Evolutionary conservation across 1,140 invertebrate species (phyloP).

Genomic region (Popillia japonica): DNA sequence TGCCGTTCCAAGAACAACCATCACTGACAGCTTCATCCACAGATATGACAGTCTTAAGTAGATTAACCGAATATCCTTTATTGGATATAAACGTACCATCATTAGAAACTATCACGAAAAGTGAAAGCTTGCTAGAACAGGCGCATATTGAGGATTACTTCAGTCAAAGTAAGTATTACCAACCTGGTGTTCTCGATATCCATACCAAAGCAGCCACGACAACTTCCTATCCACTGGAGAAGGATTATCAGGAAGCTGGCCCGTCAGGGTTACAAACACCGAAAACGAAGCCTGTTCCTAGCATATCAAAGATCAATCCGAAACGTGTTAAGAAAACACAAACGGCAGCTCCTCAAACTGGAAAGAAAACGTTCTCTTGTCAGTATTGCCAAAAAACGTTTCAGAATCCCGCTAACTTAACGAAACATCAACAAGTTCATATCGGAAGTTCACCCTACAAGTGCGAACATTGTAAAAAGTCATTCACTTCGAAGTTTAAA

Average conservation of each 20-base stretch:
- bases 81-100: constrained; percentile 36
- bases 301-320: constrained; percentile 40
- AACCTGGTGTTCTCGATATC: constrained; percentile 22
- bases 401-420: constrained; percentile 68
- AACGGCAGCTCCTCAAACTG: constrained; percentile 44
- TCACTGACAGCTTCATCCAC: constrained; percentile 39
- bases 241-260: constrained; percentile 52
- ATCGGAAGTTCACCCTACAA: constrained; percentile 74
- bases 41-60: constrained; percentile 51
- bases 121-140: constrained; percentile 48
- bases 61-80: constrained; percentile 42
- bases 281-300: constrained; percentile 47
- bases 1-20: constrained; percentile 37
- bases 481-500: constrained; percentile 76
- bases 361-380: constrained; percentile 62
- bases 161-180: constrained; percentile 52
- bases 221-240: constrained; percentile 8
- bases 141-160: constrained; percentile 52
- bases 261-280: constrained; percentile 57
- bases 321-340: constrained; percentile 43
- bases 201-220: background rate
- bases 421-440: constrained; percentile 70
- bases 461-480: constrained; percentile 71
- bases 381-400: constrained; percentile 67
- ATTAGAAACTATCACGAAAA: background rate